These are phyloP conservation scores for Oncorhynchus gorbuscha DNA, from an alignment of 2,113 vertebrate species.

Conservation along the genomic window DNA sequence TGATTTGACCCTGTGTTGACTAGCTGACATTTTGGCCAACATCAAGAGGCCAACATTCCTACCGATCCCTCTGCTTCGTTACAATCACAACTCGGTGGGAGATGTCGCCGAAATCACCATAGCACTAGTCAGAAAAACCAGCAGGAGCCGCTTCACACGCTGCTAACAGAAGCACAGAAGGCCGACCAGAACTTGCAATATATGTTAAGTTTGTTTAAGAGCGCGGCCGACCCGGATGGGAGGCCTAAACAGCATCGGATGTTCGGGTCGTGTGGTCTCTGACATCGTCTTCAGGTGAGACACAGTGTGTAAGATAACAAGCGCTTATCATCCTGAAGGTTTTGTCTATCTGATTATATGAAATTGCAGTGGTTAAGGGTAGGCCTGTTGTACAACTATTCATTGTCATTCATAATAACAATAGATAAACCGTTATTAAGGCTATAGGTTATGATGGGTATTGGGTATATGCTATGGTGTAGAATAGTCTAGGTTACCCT, in stretches of 20 bases:
- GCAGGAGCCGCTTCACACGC: constrained; percentile 43
- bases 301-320: too few species aligned
- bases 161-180: constrained; percentile 36
- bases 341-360: too few species aligned
- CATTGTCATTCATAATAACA: too few species aligned
- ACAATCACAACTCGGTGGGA: constrained; percentile 21
- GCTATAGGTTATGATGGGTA: too few species aligned
- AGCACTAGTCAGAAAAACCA: constrained; percentile 25
- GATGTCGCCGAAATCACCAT: neutral
- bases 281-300: constrained; percentile 73
- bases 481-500: too few species aligned
- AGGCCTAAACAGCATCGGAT: constrained; percentile 75
- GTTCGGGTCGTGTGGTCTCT: constrained; percentile 72
- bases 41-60: constrained; percentile 40
- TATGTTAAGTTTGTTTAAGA: constrained; percentile 84
- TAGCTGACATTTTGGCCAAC: too few species aligned
- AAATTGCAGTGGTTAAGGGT: too few species aligned
- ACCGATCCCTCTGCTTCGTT: constrained; percentile 28
- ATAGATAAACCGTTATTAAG: too few species aligned
- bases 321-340: too few species aligned
- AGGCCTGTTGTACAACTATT: too few species aligned
- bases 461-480: too few species aligned
- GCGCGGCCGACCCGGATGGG: constrained; percentile 75
- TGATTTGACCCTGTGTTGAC: too few species aligned
- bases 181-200: constrained; percentile 80